Conservation (phyloP, 2,113 vertebrate species). For the Cinclus cinclus region DNA sequence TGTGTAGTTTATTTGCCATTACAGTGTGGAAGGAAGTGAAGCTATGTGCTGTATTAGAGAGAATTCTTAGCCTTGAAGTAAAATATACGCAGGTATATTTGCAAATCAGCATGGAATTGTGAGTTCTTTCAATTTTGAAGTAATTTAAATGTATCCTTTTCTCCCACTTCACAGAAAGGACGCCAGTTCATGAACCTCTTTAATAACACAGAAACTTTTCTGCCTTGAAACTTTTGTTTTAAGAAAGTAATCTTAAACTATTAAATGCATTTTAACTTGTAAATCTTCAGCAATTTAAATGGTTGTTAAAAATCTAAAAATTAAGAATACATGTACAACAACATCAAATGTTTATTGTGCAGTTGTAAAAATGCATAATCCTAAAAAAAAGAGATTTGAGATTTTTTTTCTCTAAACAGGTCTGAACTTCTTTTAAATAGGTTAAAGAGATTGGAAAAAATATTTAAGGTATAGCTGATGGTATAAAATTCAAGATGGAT, state of each 20-base stretch:
- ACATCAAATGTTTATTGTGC: not conserved
- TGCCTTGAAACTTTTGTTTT: not conserved
- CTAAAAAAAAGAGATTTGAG: not conserved
- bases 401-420: not conserved
- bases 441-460: not conserved
- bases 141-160: not conserved
- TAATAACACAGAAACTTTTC: not conserved
- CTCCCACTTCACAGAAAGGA: not conserved
- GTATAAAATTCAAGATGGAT: not conserved
- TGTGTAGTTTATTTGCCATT: not conserved
- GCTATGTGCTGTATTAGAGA: not conserved
- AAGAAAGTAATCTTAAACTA: not conserved
- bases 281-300: constrained; percentile 1
- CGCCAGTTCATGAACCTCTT: not conserved
- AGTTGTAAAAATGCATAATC: not conserved
- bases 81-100: not conserved
- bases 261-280: not conserved
- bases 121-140: not conserved
- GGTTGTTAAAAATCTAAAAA: not conserved
- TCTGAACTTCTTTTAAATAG: not conserved
- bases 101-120: not conserved
- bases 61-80: not conserved
- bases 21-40: not conserved
- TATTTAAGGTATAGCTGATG: not conserved
- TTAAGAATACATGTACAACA: not conserved